Evolutionary conservation across 1,140 invertebrate genomes (phyloP).

Genomic region (Liolophura sinensis): DNA sequence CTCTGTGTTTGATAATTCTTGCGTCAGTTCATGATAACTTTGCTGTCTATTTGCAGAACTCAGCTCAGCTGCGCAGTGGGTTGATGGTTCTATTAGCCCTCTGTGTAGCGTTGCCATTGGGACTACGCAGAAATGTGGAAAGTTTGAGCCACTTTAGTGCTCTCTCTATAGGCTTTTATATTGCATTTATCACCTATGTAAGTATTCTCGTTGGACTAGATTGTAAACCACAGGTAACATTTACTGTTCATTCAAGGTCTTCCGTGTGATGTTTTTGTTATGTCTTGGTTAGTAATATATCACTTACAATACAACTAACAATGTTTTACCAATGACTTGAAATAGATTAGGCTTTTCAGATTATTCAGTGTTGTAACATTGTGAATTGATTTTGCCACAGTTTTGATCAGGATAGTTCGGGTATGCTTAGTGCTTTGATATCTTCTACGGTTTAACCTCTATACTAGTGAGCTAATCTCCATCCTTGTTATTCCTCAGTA

Average conservation of each 20-base stretch:
- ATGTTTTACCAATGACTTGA: no score
- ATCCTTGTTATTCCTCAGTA: not conserved
- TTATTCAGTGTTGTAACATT: no score
- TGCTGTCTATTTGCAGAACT: slow-evolving; percentile 62
- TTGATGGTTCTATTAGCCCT: slow-evolving; percentile 70
- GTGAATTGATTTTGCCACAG: not conserved
- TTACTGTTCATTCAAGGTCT: no score
- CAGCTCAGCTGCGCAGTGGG: slow-evolving; percentile 68
- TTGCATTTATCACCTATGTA: slow-evolving; percentile 86
- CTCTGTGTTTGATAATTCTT: no score
- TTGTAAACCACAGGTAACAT: no score
- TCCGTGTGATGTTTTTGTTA: no score
- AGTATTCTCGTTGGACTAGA: slow-evolving; percentile 23
- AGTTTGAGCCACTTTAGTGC: slow-evolving; percentile 86
- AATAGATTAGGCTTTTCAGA: no score
- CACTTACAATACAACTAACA: no score
- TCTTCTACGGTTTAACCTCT: not conserved
- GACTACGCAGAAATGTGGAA: slow-evolving; percentile 87
- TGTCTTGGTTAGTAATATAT: no score
- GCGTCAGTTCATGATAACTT: no score
- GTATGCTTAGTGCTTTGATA: not conserved
- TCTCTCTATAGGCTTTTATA: slow-evolving; percentile 88
- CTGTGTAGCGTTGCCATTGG: slow-evolving; percentile 87
- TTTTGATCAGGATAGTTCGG: not conserved
- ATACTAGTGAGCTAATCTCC: not conserved